A percentile compares a stretch with the other conserved stretches of the same genome.
These are phyloP conservation scores for Echeneis naucrates DNA, from an alignment of 2,797 vertebrate genomes.

Conservation along the genomic window DNA sequence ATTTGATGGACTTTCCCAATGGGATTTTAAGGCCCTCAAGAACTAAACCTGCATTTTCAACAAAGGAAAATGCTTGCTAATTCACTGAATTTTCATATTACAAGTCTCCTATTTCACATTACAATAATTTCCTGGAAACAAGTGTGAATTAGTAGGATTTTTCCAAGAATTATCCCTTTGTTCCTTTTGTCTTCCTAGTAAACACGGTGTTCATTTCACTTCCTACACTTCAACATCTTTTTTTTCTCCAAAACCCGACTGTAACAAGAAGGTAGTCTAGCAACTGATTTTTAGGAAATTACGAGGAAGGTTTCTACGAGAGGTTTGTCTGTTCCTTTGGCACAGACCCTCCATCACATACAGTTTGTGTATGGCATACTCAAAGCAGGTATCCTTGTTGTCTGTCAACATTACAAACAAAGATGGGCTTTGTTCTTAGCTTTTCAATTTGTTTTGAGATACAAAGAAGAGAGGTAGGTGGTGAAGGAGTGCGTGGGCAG, in stretches of 20 bases:
- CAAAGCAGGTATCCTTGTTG: too few species aligned
- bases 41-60: background rate
- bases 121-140: background rate
- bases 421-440: background rate
- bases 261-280: background rate
- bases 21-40: background rate
- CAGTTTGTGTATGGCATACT: too few species aligned
- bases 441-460: background rate
- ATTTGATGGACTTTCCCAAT: background rate
- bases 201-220: background rate
- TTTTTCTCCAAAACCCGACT: background rate
- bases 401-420: background rate
- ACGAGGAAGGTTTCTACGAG: too few species aligned
- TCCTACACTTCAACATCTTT: background rate
- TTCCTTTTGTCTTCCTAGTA: background rate
- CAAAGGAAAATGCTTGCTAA: background rate
- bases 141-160: background rate
- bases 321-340: background rate
- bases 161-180: background rate
- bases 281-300: background rate
- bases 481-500: too few species aligned
- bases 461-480: background rate
- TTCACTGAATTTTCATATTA: background rate
- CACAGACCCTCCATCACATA: too few species aligned
- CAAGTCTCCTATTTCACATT: background rate